Base-by-base conservation (phyloP, 2,888 invertebrate genomes). In the Melanotus villosus region DNA sequence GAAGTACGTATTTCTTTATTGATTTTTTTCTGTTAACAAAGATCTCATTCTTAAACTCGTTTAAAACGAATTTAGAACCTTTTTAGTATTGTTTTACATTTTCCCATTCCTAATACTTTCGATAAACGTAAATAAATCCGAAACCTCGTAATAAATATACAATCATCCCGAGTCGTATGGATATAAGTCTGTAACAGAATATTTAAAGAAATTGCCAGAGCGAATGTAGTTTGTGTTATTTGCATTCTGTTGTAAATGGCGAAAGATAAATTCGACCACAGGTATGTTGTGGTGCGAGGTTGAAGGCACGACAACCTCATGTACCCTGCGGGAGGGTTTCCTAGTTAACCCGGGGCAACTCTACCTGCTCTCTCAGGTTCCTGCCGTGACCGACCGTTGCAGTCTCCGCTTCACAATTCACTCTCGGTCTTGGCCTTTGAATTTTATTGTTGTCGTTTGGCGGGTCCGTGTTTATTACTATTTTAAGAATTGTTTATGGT, bases 271-370 rank as follows among this genome's bases (percentile, higher is more conserved):
- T 59, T 52, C 58, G 45, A 63, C 68, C 68, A 52, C 64, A 67
- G 67, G 60, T 60, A 67, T 68, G 69, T 62, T 56, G 58, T 63
- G 52, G 57, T 52, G 21, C 50, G 59, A 67, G 52, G 70, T 64
- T 64, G 60, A 67, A 60, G 57, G 63, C 45, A 64, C 58, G 58
- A 38, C 36, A 52, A 64, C 36, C 59, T 68, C 67, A 71, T 71
- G 72, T 84, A 80, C 82, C 83, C 82, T 76, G 80, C 80, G 82
- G 83, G 82, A 80, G 84, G 83, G 82, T 83, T 81, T 79, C 83
- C 84, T 76, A 84, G 83, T 84, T 84, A 75, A 82, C 84, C 83
- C 78, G 80, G 81, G 83, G 83, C 83, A 77, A 77, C 76, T 78
- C 66, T 71, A 71, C 71, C 71, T 73, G 71, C 66, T 72, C 68